Percentiles rank a stretch among this genome's conserved stretches.
These are phyloP conservation scores for Papilio elwesi DNA, from an alignment of 2,888 invertebrate species.

Conservation along the genomic window DNA sequence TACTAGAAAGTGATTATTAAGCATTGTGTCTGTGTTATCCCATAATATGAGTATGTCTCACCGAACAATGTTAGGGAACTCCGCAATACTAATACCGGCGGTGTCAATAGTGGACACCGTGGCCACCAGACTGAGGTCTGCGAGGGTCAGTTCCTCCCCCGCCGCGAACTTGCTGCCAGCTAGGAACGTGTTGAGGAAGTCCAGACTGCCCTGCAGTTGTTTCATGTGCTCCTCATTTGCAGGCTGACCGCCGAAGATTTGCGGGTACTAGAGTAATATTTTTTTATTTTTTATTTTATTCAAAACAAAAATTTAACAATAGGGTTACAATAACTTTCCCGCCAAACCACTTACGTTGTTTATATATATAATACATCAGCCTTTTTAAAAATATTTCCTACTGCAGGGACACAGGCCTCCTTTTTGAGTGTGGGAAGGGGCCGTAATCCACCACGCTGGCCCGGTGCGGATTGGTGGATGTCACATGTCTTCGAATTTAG, in stretches of 20 bases:
- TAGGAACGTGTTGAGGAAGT: constrained; percentile 87
- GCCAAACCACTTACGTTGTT: too few relatives aligned
- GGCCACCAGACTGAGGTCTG: constrained; percentile 88
- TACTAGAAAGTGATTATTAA: too few relatives aligned
- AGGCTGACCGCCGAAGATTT: constrained; percentile 79
- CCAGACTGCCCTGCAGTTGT: constrained; percentile 86
- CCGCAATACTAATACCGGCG: constrained; percentile 83
- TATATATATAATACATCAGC: too few relatives aligned
- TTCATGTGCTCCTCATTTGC: constrained; percentile 84
- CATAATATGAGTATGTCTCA: constrained; percentile 42
- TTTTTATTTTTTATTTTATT: too few relatives aligned
- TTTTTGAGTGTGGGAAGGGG: too few relatives aligned
- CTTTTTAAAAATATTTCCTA: too few relatives aligned
- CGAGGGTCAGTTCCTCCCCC: constrained; percentile 88
- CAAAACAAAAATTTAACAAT: too few relatives aligned
- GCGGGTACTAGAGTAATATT: constrained; percentile 74
- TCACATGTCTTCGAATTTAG: too few relatives aligned
- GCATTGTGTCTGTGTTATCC: constrained; percentile 9
- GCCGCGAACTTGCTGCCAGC: constrained; percentile 86
- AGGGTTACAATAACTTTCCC: too few relatives aligned
- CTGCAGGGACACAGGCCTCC: too few relatives aligned
- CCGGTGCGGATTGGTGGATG: too few relatives aligned
- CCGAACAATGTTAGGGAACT: constrained; percentile 85
- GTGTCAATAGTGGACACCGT: constrained; percentile 87
- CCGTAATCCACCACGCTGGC: too few relatives aligned